A percentile compares a stretch with the other conserved stretches of the same genome.
These are phyloP conservation scores for Eupithecia tripunctaria DNA, from an alignment of 2,888 invertebrate species.

Conservation along the genomic window DNA sequence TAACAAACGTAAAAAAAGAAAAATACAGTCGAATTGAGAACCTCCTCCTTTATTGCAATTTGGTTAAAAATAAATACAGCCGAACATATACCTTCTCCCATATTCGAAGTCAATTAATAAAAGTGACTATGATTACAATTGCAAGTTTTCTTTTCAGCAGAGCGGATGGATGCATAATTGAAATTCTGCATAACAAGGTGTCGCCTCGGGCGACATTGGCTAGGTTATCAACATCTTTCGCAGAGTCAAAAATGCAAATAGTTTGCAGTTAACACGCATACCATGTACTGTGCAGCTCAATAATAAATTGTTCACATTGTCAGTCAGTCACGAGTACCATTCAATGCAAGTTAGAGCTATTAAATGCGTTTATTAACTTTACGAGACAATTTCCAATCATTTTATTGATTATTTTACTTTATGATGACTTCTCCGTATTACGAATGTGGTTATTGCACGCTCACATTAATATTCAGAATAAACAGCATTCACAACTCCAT, in stretches of 20 bases:
- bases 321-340: constrained; percentile 63
- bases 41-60: too few species aligned
- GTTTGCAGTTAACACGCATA: constrained; percentile 56
- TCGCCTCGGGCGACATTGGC: constrained; percentile 44
- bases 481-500: background rate
- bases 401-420: constrained; percentile 22
- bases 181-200: constrained; percentile 53
- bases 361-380: constrained; percentile 31
- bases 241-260: constrained; percentile 68
- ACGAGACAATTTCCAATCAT: constrained; percentile 44
- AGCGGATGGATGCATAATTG: constrained; percentile 54
- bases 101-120: too few species aligned
- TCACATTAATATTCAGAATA: background rate
- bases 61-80: too few species aligned
- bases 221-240: constrained; percentile 57
- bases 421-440: constrained; percentile 19
- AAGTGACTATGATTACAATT: background rate
- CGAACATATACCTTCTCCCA: too few species aligned
- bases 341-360: constrained; percentile 49
- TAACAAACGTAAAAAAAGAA: too few species aligned
- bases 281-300: constrained; percentile 54
- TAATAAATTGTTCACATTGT: constrained; percentile 61
- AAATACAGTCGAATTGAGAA: too few species aligned
- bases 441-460: constrained; percentile 1
- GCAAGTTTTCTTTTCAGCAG: constrained; percentile 15